Conservation (phyloP, 1,140 invertebrate genomes). For the Sminthurinus signatus region DNA sequence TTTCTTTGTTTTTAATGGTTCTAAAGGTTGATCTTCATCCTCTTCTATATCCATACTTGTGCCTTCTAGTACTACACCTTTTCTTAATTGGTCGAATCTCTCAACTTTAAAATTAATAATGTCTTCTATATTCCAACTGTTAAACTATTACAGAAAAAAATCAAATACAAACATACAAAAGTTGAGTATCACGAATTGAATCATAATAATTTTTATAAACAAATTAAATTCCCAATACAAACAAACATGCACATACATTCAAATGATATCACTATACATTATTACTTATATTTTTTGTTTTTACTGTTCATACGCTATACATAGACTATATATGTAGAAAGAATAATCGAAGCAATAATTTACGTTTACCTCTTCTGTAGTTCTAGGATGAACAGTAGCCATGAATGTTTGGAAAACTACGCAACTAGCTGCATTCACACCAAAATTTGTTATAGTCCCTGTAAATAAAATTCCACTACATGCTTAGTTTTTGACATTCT, state of each 20-base stretch:
- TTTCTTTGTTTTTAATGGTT: conserved; percentile 4
- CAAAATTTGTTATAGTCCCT: conserved; percentile 29
- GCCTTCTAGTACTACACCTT: conserved; percentile 23
- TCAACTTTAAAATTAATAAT: conserved; percentile 21
- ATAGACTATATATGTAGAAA: too few relatives aligned
- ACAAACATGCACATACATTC: too few relatives aligned
- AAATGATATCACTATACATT: too few relatives aligned
- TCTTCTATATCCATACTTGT: background rate
- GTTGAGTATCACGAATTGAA: too few relatives aligned
- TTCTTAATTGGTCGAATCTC: conserved; percentile 22
- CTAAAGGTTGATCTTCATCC: background rate
- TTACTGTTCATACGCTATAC: too few relatives aligned
- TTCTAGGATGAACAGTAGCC: conserved; percentile 20
- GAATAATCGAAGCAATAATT: too few relatives aligned
- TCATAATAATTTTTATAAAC: too few relatives aligned
- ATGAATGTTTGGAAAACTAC: conserved; percentile 28
- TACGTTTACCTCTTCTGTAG: conserved; percentile 17
- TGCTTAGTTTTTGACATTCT: too few relatives aligned
- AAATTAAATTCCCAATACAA: too few relatives aligned
- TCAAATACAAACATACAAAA: background rate
- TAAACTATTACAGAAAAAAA: conserved; percentile 17
- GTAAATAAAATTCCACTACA: background rate
- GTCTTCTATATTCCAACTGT: conserved; percentile 26
- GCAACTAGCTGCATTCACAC: conserved; percentile 27
- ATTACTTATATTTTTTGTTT: too few relatives aligned